Conservation (phyloP, 2,888 invertebrate species). For the Saturnia pavonia region DNA sequence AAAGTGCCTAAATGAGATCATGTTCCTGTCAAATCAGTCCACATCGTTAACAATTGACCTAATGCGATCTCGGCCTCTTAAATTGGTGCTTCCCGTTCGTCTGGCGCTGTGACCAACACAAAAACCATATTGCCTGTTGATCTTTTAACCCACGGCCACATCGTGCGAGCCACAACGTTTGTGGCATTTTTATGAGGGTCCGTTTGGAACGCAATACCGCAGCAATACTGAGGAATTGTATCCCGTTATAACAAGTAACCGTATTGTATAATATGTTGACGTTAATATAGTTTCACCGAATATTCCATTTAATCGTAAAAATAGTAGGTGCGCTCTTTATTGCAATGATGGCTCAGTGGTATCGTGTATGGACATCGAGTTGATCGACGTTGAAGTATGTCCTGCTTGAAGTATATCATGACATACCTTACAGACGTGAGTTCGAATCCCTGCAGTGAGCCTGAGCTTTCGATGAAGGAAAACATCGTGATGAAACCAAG, state of each 20-base stretch:
- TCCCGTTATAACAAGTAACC: slow-evolving; percentile 3
- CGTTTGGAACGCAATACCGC: neutral
- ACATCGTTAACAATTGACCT: slow-evolving; percentile 52
- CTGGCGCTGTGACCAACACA: slow-evolving; percentile 22
- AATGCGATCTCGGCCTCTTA: slow-evolving; percentile 45
- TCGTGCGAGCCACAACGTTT: slow-evolving; percentile 23
- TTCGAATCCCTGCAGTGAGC: too few species aligned
- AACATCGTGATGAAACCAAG: too few species aligned
- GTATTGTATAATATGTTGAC: neutral
- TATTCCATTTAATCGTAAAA: neutral
- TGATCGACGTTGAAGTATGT: too few species aligned
- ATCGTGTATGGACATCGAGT: too few species aligned
- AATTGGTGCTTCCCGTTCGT: slow-evolving; percentile 60
- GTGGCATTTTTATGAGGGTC: slow-evolving; percentile 11
- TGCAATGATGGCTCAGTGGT: too few species aligned
- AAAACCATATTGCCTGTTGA: slow-evolving; percentile 51
- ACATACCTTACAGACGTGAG: too few species aligned
- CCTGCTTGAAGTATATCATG: too few species aligned
- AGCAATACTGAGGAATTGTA: neutral
- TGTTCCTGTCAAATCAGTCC: slow-evolving; percentile 24
- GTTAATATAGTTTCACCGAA: neutral
- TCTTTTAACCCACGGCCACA: slow-evolving; percentile 67
- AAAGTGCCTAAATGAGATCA: slow-evolving; percentile 16
- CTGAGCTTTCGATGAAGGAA: too few species aligned
- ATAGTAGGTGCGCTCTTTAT: too few species aligned